Conservation (phyloP, 1,140 invertebrate species). For the Brachionus asplanchnoidis region DNA sequence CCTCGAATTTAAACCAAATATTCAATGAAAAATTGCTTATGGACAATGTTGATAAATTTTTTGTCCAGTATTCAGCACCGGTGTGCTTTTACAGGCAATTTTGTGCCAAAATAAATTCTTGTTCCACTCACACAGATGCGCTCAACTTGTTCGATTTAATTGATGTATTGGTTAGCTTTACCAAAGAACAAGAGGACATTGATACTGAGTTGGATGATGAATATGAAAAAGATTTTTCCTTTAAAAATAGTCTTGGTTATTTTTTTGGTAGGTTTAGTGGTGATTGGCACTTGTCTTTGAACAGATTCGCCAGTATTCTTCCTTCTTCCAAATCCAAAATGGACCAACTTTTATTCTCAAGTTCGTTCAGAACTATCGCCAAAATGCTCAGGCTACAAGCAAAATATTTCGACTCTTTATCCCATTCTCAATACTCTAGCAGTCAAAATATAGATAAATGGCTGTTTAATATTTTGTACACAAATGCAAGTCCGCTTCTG, state of each 20-base stretch:
- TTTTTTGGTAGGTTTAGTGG: not conserved
- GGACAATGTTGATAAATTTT: not conserved
- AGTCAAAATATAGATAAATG: not conserved
- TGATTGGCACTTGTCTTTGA: slow-evolving; percentile 30
- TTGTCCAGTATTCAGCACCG: not conserved
- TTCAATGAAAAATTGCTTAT: not conserved
- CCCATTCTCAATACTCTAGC: not conserved
- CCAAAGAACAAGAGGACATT: not conserved
- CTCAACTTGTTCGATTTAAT: not conserved
- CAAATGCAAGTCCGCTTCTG: not conserved
- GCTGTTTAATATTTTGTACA: slow-evolving; percentile 2
- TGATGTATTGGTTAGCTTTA: not conserved
- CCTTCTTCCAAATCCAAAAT: slow-evolving; percentile 19
- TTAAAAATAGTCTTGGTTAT: slow-evolving; percentile 4
- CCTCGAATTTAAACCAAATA: not conserved
- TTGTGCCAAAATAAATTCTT: not conserved
- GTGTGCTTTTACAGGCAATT: not conserved
- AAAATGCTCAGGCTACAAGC: not conserved
- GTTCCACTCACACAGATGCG: not conserved
- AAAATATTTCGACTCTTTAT: not conserved
- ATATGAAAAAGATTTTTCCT: slow-evolving; percentile 15
- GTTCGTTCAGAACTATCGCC: not conserved
- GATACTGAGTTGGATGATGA: not conserved
- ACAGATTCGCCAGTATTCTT: not conserved
- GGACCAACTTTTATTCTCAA: not conserved